Conservation (phyloP, 2,888 invertebrate genomes). For the Glaucopsyche alexis region DNA sequence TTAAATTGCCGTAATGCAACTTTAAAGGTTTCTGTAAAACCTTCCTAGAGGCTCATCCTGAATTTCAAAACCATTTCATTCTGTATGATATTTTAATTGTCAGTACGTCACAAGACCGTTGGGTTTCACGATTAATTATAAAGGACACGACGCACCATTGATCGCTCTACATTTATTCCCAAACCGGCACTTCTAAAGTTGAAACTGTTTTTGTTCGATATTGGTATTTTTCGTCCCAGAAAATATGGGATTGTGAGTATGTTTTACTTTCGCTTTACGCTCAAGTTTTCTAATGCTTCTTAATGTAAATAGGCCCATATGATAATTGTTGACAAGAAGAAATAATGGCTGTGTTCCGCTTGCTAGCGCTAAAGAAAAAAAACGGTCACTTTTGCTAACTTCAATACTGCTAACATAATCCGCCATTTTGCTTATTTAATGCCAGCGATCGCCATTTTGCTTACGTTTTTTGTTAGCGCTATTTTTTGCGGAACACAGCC, state of each 20-base stretch:
- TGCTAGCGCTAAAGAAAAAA: too few species aligned
- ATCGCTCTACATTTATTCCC: constrained; percentile 1
- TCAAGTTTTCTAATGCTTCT: too few species aligned
- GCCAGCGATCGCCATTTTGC: too few species aligned
- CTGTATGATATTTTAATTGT: neutral
- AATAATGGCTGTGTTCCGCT: too few species aligned
- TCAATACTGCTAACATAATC: too few species aligned
- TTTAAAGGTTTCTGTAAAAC: neutral
- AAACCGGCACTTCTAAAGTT: constrained; percentile 12
- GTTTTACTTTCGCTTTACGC: neutral
- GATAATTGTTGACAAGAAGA: too few species aligned
- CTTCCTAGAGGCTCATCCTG: neutral
- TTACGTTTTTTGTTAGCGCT: too few species aligned
- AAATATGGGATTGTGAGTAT: neutral
- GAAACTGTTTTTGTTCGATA: constrained; percentile 14
- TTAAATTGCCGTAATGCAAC: neutral
- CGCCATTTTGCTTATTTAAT: too few species aligned
- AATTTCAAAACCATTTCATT: neutral
- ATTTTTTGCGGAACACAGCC: too few species aligned
- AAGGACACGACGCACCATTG: constrained; percentile 9
- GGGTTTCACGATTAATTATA: constrained; percentile 13
- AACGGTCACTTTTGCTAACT: too few species aligned
- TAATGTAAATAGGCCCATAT: too few species aligned
- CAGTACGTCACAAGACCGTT: constrained; percentile 1
- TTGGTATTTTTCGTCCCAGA: neutral